A percentile compares a stretch with the other conserved stretches of the same genome.
Conservation (phyloP, 2,888 invertebrate genomes). For the Lordiphosa andalusiaca region DNA sequence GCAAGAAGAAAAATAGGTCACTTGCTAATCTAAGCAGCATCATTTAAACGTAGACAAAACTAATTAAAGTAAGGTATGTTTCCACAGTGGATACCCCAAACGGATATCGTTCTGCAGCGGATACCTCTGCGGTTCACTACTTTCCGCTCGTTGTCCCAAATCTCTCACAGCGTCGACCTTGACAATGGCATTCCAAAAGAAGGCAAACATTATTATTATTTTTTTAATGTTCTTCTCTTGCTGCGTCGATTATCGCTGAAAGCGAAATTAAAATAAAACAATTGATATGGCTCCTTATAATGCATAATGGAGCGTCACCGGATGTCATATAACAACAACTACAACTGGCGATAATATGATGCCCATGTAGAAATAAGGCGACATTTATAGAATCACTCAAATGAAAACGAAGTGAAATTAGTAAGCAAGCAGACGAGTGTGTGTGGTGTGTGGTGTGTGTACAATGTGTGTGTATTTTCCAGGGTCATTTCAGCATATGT, state of each 20-base stretch:
- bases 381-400: constrained; percentile 12
- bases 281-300: constrained; percentile 33
- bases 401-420: constrained; percentile 50
- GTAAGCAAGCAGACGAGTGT: constrained; percentile 17
- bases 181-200: constrained; percentile 38
- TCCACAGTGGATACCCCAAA: no score
- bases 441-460: no score
- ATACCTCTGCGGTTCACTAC: neutral
- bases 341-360: constrained; percentile 48
- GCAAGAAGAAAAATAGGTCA: no score
- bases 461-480: no score
- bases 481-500: neutral
- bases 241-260: constrained; percentile 28
- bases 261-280: constrained; percentile 19
- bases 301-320: constrained; percentile 40
- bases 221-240: constrained; percentile 20
- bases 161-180: constrained; percentile 40
- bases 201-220: constrained; percentile 14
- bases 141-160: constrained; percentile 7
- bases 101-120: neutral
- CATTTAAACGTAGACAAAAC: no score
- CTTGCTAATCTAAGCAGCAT: no score
- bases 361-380: constrained; percentile 21
- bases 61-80: no score
- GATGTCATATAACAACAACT: constrained; percentile 34